Evolutionary conservation across 35 echinoderm and acorn worm species (phyloP).

Genomic region (Eucidaris tribuloides): DNA sequence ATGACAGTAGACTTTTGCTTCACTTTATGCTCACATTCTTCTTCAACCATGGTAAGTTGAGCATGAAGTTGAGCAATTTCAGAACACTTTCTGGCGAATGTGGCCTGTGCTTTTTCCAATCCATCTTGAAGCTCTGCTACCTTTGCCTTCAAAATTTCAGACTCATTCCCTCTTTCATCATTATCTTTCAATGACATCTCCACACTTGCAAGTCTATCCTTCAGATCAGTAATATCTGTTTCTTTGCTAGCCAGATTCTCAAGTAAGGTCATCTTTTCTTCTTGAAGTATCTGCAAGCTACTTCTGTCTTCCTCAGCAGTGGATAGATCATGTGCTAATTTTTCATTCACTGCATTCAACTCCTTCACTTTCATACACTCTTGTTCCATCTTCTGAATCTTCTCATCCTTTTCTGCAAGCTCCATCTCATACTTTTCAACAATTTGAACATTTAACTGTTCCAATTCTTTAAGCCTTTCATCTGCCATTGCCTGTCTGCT

Average conservation of each 20-base stretch:
- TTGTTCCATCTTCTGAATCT: neutral
- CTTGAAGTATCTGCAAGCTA: too few species aligned
- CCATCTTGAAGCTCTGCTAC: neutral
- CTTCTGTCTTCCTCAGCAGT: neutral
- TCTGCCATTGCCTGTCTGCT: neutral
- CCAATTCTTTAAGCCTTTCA: conserved; percentile 38
- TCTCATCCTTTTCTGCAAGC: conserved; percentile 3
- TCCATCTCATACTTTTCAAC: conserved; percentile 13
- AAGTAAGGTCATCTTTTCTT: too few species aligned
- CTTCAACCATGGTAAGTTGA: neutral
- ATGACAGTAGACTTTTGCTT: too few species aligned
- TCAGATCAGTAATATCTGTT: neutral
- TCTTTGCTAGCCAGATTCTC: too few species aligned
- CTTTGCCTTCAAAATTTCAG: neutral
- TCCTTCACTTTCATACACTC: neutral
- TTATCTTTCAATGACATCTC: too few species aligned
- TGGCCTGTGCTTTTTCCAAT: neutral
- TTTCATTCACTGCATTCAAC: neutral
- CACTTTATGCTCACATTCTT: neutral
- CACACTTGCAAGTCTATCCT: neutral
- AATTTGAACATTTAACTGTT: conserved; percentile 25
- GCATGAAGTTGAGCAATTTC: neutral
- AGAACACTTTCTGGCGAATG: neutral
- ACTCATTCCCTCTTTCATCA: too few species aligned
- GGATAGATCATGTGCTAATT: conserved; percentile 4